These are phyloP conservation scores for Myoxocephalus aenaeus DNA, from an alignment of 2,797 vertebrate genomes.

Conservation along the genomic window DNA sequence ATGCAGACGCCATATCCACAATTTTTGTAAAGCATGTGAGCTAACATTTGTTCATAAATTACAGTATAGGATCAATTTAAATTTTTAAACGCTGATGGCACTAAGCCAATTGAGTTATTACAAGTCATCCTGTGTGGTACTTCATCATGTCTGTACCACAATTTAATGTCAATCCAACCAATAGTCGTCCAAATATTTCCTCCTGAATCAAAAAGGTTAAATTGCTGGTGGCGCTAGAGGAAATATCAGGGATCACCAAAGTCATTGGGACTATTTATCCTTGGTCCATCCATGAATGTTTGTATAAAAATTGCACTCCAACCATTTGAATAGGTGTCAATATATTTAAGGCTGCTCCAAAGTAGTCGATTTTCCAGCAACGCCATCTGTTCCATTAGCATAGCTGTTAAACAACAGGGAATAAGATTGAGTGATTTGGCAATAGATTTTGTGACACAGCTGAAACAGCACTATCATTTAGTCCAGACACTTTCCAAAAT, in stretches of 20 bases:
- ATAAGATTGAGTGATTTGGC: conserved; percentile 2
- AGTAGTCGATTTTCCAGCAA: neutral
- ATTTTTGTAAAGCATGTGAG: neutral
- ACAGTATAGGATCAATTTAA: too few species aligned
- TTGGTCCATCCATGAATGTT: neutral
- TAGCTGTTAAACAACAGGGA: neutral
- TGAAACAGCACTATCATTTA: conserved; percentile 27
- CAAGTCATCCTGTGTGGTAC: too few species aligned
- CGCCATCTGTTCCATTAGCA: neutral
- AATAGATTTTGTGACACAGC: neutral
- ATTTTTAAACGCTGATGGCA: too few species aligned
- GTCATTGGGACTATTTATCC: neutral
- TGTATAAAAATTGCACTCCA: too few species aligned
- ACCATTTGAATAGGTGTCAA: neutral
- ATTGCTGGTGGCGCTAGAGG: too few species aligned
- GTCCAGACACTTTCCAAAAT: conserved; percentile 2
- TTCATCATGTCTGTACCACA: too few species aligned
- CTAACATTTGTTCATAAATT: too few species aligned
- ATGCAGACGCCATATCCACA: neutral
- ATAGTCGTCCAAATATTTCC: too few species aligned
- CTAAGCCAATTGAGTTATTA: too few species aligned
- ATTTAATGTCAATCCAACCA: too few species aligned
- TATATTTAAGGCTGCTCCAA: neutral
- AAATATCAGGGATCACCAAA: neutral
- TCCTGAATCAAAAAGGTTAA: neutral